These are phyloP conservation scores for Larimichthys polyactis DNA, from an alignment of 2,113 vertebrate species.

Conservation along the genomic window DNA sequence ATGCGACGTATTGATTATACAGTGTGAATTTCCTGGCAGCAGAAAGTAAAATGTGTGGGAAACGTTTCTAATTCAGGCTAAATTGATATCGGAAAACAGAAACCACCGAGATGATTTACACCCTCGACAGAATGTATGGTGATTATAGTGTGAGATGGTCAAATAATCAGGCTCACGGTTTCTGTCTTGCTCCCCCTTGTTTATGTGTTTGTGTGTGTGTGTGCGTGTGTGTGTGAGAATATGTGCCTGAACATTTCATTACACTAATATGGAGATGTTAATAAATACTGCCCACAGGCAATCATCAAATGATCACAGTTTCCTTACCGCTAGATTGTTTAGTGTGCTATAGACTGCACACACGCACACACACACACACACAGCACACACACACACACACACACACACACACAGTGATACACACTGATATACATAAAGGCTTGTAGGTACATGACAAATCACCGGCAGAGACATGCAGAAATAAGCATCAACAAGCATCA, in stretches of 20 bases:
- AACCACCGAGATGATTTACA: slow-evolving; percentile 39
- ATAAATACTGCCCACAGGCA: slow-evolving; percentile 50
- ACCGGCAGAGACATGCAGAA: slow-evolving; percentile 53
- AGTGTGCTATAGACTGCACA: neutral
- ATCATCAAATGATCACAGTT: slow-evolving; percentile 64
- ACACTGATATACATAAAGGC: slow-evolving; percentile 17
- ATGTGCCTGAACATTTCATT: slow-evolving; percentile 47
- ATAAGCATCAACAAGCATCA: slow-evolving; percentile 50
- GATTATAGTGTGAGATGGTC: slow-evolving; percentile 52
- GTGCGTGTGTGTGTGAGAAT: slow-evolving; percentile 1
- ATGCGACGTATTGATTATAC: slow-evolving; percentile 13
- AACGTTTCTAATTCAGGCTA: slow-evolving; percentile 29
- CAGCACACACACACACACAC: neutral
- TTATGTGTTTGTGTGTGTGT: slow-evolving; percentile 9
- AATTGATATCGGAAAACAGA: slow-evolving; percentile 34
- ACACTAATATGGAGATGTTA: slow-evolving; percentile 56
- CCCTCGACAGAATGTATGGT: slow-evolving; percentile 24
- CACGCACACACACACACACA: slow-evolving; percentile 6
- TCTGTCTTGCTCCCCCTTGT: neutral
- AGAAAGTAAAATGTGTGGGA: slow-evolving; percentile 25
- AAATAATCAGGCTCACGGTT: slow-evolving; percentile 46
- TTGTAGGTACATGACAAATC: slow-evolving; percentile 47
- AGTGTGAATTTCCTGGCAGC: slow-evolving; percentile 20
- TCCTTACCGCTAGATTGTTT: slow-evolving; percentile 34
- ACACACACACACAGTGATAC: neutral